Evolutionary conservation across 2,888 invertebrate species (phyloP).

Genomic region (Hirtodrosophila confusa): DNA sequence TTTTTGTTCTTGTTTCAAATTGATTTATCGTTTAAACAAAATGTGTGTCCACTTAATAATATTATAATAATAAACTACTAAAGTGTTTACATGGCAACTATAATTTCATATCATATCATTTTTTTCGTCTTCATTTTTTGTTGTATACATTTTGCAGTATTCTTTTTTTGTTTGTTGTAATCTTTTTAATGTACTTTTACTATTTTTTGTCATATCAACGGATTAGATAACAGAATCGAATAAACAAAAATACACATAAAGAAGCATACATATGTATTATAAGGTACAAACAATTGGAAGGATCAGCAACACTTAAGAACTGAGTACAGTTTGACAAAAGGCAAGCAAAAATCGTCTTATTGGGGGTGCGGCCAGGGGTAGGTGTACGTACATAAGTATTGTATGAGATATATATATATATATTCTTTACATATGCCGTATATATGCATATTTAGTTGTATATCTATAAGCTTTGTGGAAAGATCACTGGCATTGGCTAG

Average conservation of each 20-base stretch:
- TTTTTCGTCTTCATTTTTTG: constrained; percentile 19
- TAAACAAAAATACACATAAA: constrained; percentile 15
- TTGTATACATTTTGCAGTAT: constrained; percentile 45
- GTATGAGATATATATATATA: constrained; percentile 32
- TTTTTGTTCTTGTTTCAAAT: constrained; percentile 34
- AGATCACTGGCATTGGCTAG: not conserved
- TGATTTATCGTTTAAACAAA: constrained; percentile 59
- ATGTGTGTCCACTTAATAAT: constrained; percentile 66
- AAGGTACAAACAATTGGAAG: constrained; percentile 40
- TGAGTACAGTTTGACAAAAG: constrained; percentile 24
- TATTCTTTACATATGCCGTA: constrained; percentile 14
- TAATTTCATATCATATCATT: constrained; percentile 59
- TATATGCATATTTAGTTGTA: constrained; percentile 25
- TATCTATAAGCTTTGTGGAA: constrained; percentile 27
- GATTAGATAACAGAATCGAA: constrained; percentile 43
- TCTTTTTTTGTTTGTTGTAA: constrained; percentile 4
- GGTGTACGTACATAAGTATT: constrained; percentile 28
- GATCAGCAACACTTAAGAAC: constrained; percentile 49
- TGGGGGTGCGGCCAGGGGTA: constrained; percentile 1
- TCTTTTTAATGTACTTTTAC: constrained; percentile 7
- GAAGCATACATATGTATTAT: constrained; percentile 21
- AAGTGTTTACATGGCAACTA: constrained; percentile 77
- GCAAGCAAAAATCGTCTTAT: constrained; percentile 29
- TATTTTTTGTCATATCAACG: constrained; percentile 20
- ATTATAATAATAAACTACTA: constrained; percentile 65